Conservation (phyloP, 2,888 invertebrate genomes). For the Nomada ruficornis region DNA sequence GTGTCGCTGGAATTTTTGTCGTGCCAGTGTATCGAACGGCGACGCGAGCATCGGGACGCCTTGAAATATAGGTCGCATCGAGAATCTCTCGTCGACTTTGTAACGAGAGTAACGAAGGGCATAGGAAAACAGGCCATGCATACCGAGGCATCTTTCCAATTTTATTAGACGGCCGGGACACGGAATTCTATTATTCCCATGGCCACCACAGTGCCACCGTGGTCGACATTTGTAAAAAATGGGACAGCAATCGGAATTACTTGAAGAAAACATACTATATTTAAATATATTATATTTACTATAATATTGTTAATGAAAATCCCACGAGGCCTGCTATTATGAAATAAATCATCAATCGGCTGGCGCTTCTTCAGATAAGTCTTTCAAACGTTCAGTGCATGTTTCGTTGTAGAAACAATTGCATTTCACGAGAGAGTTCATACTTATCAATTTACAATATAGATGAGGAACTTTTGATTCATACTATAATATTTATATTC, state of each 20-base stretch:
- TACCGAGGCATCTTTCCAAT: conserved; percentile 27
- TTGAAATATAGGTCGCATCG: conserved; percentile 53
- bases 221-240: too few species aligned
- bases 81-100: conserved; percentile 45
- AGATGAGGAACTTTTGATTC: too few species aligned
- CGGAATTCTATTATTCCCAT: conserved; percentile 37
- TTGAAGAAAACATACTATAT: too few species aligned
- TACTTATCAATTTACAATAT: too few species aligned
- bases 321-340: too few species aligned
- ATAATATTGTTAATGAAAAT: too few species aligned
- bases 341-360: too few species aligned
- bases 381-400: neutral
- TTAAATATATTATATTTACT: too few species aligned
- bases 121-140: conserved; percentile 46
- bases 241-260: too few species aligned
- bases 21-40: neutral
- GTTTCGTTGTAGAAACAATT: neutral
- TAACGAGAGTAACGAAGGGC: conserved; percentile 47
- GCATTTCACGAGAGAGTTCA: neutral
- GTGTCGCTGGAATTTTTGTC: conserved; percentile 16
- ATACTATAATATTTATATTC: too few species aligned
- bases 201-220: too few species aligned
- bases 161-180: conserved; percentile 27
- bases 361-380: neutral
- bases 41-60: conserved; percentile 10